Base-by-base conservation (phyloP, 1,140 invertebrate species). In the Apis dorsata region DNA sequence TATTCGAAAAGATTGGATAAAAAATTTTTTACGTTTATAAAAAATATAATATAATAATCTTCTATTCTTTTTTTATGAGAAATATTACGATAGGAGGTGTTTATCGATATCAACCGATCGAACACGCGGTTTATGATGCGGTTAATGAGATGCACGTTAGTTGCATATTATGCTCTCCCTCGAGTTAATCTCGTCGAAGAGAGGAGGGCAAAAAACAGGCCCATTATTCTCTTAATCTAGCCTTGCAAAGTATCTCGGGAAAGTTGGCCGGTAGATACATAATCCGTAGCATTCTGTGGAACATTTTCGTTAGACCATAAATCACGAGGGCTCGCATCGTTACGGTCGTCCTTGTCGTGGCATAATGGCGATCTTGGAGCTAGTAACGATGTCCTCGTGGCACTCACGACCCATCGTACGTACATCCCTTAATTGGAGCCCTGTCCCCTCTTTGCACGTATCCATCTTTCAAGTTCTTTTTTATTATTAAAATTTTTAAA, bases 271-370 rank as follows among this genome's bases (percentile, higher is more conserved):
- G 60, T 68, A 60, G 84, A 86, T 80, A 86, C 59, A 89, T 86
- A 88, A 88, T 88, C 86, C 81, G 69, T 34, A 81, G 19, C 72
- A 59, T 88, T 85, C 55, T 66, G 60, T 28, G 69, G 57, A 81
- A 76, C 80, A 69, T 81, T 85, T 85, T 87, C 84, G 65, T 68
- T 51, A 49, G 72, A 85, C 72, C 88, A 89, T 91, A 91, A 91
- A 91, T 91, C 88, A 91, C 86, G 75, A 66, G 74, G 77, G 88
- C 73, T 83, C 85, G 87, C 81, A 81, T 89, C 87, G 86, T 89
- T 90, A 91, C 83, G 79, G 85, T 89, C 84, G 85, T 90, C 85
- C 83, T 86, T 88, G 85, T 85, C 79, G 81, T 66, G 79, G 83
- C 77, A 86, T 89, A 88, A 89, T 89, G 88, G 88, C 81, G 88